Evolutionary conservation across 1,140 invertebrate genomes (phyloP).

Genomic region (Brachionus plicatilis): DNA sequence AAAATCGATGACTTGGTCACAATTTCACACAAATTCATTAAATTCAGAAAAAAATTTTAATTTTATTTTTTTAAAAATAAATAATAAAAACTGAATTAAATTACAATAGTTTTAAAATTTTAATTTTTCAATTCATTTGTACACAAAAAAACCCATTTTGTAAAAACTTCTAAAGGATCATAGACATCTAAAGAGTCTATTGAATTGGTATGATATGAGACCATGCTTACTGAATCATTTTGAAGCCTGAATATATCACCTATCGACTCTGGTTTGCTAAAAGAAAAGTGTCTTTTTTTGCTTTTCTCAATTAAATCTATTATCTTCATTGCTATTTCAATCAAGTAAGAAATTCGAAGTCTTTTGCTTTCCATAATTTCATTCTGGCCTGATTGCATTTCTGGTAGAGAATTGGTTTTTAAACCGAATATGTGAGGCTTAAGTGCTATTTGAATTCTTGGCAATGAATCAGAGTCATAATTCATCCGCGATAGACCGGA

Average conservation of each 20-base stretch:
- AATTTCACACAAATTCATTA: too few relatives aligned
- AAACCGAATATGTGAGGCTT: neutral
- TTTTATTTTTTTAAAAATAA: neutral
- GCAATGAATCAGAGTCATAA: neutral
- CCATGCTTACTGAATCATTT: neutral
- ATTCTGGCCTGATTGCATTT: neutral
- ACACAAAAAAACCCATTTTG: slow-evolving; percentile 5
- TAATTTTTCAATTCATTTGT: slow-evolving; percentile 22
- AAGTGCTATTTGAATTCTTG: neutral
- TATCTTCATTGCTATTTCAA: neutral
- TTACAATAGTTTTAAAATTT: neutral
- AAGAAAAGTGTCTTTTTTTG: neutral
- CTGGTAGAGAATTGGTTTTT: neutral
- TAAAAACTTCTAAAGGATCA: slow-evolving; percentile 2
- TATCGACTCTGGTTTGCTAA: neutral
- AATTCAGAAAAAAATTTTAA: neutral
- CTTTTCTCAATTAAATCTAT: slow-evolving; percentile 4
- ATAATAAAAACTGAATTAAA: neutral
- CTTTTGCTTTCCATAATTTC: neutral
- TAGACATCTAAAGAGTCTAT: neutral
- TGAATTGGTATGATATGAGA: neutral
- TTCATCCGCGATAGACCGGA: neutral
- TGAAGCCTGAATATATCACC: neutral
- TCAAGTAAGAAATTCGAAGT: neutral
- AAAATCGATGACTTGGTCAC: too few relatives aligned